Evolutionary conservation across 2,113 vertebrate species (phyloP).

Genomic region (Carassius gibelio): DNA sequence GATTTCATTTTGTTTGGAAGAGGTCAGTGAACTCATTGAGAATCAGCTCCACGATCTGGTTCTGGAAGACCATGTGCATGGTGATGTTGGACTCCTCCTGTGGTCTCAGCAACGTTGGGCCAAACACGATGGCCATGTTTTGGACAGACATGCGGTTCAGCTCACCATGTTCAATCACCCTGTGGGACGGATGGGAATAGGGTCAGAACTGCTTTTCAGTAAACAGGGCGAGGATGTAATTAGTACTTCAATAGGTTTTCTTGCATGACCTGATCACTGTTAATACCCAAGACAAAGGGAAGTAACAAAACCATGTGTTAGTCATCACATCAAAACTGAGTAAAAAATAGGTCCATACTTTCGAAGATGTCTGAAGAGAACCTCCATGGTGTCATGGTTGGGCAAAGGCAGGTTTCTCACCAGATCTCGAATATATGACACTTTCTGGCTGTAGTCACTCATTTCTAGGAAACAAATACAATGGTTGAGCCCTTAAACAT

Average conservation of each 20-base stretch:
- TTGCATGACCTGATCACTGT: neutral
- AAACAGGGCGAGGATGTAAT: neutral
- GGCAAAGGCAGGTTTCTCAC: slow-evolving; percentile 80
- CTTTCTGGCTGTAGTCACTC: slow-evolving; percentile 72
- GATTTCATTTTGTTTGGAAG: slow-evolving; percentile 71
- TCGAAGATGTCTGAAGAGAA: slow-evolving; percentile 88
- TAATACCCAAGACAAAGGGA: neutral
- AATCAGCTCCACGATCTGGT: slow-evolving; percentile 92
- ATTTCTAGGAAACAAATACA: slow-evolving; percentile 72
- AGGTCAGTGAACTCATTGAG: slow-evolving; percentile 81
- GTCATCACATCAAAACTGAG: neutral
- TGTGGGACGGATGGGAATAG: slow-evolving; percentile 54
- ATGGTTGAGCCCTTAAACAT: neutral
- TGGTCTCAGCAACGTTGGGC: slow-evolving; percentile 88
- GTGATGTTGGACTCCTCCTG: slow-evolving; percentile 87
- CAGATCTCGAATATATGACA: slow-evolving; percentile 80
- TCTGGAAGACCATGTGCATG: slow-evolving; percentile 94
- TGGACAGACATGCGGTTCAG: slow-evolving; percentile 92
- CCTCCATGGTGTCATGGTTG: slow-evolving; percentile 87
- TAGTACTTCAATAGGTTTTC: neutral
- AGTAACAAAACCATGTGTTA: neutral
- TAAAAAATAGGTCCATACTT: slow-evolving; percentile 73
- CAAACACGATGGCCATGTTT: slow-evolving; percentile 91
- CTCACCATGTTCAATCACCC: slow-evolving; percentile 82
- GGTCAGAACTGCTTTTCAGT: neutral